These are phyloP conservation scores for Pangasianodon hypophthalmus DNA, from an alignment of 2,113 vertebrate genomes.

Conservation along the genomic window DNA sequence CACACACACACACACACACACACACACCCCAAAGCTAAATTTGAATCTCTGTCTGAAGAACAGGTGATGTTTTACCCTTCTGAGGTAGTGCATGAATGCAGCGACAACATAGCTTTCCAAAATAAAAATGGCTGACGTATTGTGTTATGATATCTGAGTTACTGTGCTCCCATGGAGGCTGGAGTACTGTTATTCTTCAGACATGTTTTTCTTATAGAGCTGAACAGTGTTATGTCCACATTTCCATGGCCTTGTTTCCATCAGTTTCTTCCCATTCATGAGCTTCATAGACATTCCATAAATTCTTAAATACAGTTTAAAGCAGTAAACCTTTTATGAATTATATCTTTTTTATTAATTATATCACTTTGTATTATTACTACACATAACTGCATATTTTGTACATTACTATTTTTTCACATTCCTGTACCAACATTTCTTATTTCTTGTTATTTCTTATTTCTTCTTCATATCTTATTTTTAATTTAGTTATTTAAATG, in stretches of 20 bases:
- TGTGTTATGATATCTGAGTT: background rate
- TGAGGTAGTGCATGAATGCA: slow-evolving; percentile 63
- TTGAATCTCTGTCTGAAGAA: slow-evolving; percentile 72
- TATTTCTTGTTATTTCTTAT: no score
- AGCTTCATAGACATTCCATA: background rate
- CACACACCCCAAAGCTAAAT: slow-evolving; percentile 62
- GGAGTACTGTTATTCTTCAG: background rate
- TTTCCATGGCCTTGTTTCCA: background rate
- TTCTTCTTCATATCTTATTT: no score
- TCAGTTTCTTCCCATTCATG: background rate
- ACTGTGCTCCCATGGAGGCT: background rate
- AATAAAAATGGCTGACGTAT: slow-evolving; percentile 8
- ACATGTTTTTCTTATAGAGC: background rate
- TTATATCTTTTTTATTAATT: no score
- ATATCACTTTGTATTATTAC: no score
- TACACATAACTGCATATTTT: no score
- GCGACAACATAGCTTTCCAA: slow-evolving; percentile 61
- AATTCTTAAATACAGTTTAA: background rate
- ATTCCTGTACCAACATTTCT: no score
- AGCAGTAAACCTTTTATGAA: no score
- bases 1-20: slow-evolving; percentile 14
- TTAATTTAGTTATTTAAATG: no score
- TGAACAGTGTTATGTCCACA: background rate
- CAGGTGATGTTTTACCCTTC: slow-evolving; percentile 68
- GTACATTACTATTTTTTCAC: no score